A percentile compares a stretch with the other conserved stretches of the same genome.
Conservation (phyloP, 2,888 invertebrate genomes). For the Rosalia funebris region DNA sequence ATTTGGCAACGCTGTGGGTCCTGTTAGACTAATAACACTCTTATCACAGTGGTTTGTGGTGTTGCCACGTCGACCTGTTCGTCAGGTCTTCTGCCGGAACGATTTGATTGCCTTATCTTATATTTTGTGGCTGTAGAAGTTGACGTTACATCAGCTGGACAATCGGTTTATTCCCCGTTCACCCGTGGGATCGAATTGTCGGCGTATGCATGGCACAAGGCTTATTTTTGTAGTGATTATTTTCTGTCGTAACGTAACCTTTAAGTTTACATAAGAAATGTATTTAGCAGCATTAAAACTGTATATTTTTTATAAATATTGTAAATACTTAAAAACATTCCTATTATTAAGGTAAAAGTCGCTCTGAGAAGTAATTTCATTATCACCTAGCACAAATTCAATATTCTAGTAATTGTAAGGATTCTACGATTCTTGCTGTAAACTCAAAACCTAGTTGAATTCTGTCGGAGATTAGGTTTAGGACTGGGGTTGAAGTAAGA, state of each 20-base stretch:
- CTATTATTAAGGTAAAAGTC: conserved; percentile 46
- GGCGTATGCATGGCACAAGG: conserved; percentile 18
- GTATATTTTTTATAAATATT: conserved; percentile 60
- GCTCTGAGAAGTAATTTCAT: conserved; percentile 37
- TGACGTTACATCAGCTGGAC: too few species aligned
- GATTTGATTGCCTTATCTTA: too few species aligned
- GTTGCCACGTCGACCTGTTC: background rate
- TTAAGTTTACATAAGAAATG: conserved; percentile 14
- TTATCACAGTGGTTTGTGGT: background rate
- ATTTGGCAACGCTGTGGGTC: too few species aligned
- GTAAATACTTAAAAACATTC: conserved; percentile 58
- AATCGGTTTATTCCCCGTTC: too few species aligned
- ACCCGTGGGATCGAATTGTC: too few species aligned
- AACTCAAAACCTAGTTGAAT: conserved; percentile 17
- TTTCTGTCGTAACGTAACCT: conserved; percentile 8
- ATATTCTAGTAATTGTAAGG: conserved; percentile 36
- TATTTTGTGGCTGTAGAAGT: too few species aligned
- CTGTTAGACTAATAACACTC: too few species aligned
- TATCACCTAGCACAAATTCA: conserved; percentile 47
- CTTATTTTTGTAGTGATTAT: conserved; percentile 27
- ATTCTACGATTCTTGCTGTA: conserved; percentile 39
- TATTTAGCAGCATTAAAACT: conserved; percentile 41
- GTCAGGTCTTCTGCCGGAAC: too few species aligned
- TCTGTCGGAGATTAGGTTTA: conserved; percentile 3
- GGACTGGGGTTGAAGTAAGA: conserved; percentile 12